Base-by-base conservation (phyloP, 2,888 invertebrate species). In the Plebejus melissa region DNA sequence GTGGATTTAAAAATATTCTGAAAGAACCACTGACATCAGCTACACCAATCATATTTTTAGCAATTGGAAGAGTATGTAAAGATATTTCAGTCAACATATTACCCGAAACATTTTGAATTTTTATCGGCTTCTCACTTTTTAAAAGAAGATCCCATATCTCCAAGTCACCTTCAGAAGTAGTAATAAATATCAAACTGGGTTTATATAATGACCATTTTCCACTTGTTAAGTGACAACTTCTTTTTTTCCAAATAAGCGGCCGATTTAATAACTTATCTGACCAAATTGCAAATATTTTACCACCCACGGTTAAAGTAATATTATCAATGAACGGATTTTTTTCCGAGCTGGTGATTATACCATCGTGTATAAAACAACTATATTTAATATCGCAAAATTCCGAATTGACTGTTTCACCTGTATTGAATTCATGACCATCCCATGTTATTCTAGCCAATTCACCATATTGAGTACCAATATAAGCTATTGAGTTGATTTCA, bases 111-210 rank as follows among this genome's bases (percentile, higher is more conserved):
- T 94, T 95, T 84, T 97, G 95, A 0, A 94, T 92, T 76, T 96
- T 94, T 77, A 95, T 94, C 0, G 97, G 95, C 79, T 95, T 94
- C 80, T 97, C 96, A 79, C 96, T 96, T 83, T 95, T 94, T 74
- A 95, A 89, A 76, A 96, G 87, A 76, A 98, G 89, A 89, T 97
- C 96, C 98, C 98, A 98, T 13, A 96, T 95, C 87, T 98, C 97
- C 16, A 97, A 90, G 77, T 94, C 94, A 2, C 98, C 98, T 89
- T 97, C 97, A 38, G 93, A 94, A 32, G 96, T 95, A 0, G 95
- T 94, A 76, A 98, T 87, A 83, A 96, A 96, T 77, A 98, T 90
- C 74, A 96, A 94, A 74, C 96, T 95, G 0, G 97, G 96, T 74
- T 96, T 94, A 69, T 95, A 94, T n/a, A 94, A 91, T n/a, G 97